Percentiles rank a stretch among this genome's conserved stretches.
Conservation (phyloP, 2,888 invertebrate genomes). For the Eustalomyia histrio region DNA sequence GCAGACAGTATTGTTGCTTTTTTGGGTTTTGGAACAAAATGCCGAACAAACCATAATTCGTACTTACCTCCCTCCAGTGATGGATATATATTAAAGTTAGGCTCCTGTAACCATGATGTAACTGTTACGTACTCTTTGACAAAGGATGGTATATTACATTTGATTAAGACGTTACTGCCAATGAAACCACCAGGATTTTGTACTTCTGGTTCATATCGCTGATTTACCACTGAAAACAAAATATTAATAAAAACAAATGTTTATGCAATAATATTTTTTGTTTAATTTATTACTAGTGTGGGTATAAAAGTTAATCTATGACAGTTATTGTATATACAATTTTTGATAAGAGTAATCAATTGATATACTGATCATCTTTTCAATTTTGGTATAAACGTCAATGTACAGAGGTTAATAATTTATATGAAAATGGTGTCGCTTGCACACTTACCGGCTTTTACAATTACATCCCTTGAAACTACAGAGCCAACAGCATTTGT, state of each 20-base stretch:
- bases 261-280: neutral
- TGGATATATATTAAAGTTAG: slow-evolving; percentile 82
- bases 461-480: slow-evolving; percentile 81
- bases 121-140: slow-evolving; percentile 82
- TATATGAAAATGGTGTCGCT: no score
- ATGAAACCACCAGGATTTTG: slow-evolving; percentile 82
- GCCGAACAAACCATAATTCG: neutral
- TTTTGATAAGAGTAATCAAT: no score
- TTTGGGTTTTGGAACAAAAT: neutral
- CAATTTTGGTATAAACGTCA: neutral
- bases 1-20: slow-evolving; percentile 25
- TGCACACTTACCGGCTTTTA: slow-evolving; percentile 80
- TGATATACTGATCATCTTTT: neutral
- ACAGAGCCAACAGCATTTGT: slow-evolving; percentile 81
- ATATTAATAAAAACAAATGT: neutral
- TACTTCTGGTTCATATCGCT: slow-evolving; percentile 82
- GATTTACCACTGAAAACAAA: slow-evolving; percentile 80
- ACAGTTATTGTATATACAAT: no score
- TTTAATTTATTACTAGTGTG: neutral
- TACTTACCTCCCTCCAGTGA: slow-evolving; percentile 81
- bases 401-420: no score
- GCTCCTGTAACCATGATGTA: slow-evolving; percentile 82
- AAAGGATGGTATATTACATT: slow-evolving; percentile 82
- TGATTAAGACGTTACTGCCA: slow-evolving; percentile 81
- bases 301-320: no score